Percentiles rank a stretch among this genome's conserved stretches.
These are phyloP conservation scores for Polyodon spathula DNA, from an alignment of 2,113 vertebrate genomes.

Conservation along the genomic window DNA sequence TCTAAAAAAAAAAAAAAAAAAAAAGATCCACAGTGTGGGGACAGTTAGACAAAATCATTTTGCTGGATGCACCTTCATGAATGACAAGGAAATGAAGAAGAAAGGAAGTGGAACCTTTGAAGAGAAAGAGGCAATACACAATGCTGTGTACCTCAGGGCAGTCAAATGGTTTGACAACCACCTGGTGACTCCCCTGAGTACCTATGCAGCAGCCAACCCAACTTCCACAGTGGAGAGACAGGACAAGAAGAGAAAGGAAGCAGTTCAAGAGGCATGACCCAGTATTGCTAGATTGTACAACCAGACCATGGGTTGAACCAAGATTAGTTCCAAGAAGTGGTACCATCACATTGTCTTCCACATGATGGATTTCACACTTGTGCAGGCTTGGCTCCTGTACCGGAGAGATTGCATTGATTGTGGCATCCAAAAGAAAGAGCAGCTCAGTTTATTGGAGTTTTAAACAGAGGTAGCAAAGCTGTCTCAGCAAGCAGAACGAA, in stretches of 20 bases:
- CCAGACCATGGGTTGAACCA: constrained; percentile 18
- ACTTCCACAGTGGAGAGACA: neutral
- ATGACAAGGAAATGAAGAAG: constrained; percentile 8
- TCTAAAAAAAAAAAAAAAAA: too few relatives aligned
- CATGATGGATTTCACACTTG: constrained; percentile 12
- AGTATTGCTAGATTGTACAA: constrained; percentile 11
- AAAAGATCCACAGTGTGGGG: too few relatives aligned
- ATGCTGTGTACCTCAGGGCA: constrained; percentile 8
- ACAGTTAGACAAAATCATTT: constrained; percentile 7
- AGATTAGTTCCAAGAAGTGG: constrained; percentile 14
- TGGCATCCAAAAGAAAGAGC: too few relatives aligned
- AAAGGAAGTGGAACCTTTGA: constrained; percentile 17
- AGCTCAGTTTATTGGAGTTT: too few relatives aligned
- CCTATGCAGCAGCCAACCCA: constrained; percentile 10
- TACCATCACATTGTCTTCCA: constrained; percentile 13
- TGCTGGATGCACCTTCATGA: neutral
- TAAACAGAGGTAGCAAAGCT: too few relatives aligned
- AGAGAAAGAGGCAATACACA: constrained; percentile 9
- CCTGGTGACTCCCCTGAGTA: constrained; percentile 5
- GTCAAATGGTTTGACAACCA: constrained; percentile 13
- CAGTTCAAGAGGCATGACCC: constrained; percentile 6
- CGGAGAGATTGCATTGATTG: too few relatives aligned
- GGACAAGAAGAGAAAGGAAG: constrained; percentile 12
- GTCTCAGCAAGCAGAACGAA: too few relatives aligned
- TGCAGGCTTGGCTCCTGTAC: too few relatives aligned